Evolutionary conservation across 2,797 vertebrate genomes (phyloP).

Genomic region (Gorsachius magnificus): DNA sequence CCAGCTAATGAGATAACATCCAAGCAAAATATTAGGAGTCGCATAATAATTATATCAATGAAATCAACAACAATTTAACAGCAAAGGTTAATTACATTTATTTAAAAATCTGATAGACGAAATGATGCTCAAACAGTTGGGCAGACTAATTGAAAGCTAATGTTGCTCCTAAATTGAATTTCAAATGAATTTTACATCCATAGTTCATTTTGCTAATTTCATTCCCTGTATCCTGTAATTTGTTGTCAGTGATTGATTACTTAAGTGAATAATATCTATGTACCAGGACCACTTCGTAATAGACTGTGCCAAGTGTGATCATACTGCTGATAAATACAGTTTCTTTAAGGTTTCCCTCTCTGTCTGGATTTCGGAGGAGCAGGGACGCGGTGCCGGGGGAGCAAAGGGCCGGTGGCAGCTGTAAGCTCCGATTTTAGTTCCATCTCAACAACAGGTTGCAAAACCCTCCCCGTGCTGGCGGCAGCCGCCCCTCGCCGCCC

Average conservation of each 20-base stretch:
- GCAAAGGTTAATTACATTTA: conserved; percentile 58
- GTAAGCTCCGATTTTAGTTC: neutral
- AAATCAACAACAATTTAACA: conserved; percentile 8
- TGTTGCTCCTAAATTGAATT: conserved; percentile 68
- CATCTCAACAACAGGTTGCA: neutral
- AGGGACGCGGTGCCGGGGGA: neutral
- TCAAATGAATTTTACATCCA: conserved; percentile 65
- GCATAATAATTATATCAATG: neutral
- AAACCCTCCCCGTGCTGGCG: too few species aligned
- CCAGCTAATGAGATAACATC: neutral
- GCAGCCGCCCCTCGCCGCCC: neutral
- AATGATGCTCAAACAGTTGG: conserved; percentile 41
- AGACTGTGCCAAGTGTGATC: neutral
- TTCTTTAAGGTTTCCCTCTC: neutral
- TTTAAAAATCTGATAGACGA: neutral
- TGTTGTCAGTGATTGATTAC: conserved; percentile 70
- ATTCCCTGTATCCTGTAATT: conserved; percentile 65
- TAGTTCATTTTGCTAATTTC: conserved; percentile 67
- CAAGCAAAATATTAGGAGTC: neutral
- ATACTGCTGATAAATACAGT: neutral
- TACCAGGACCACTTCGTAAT: conserved; percentile 35
- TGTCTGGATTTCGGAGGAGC: neutral
- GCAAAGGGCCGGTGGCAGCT: neutral
- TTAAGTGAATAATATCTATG: conserved; percentile 69
- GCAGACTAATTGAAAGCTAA: conserved; percentile 65